Evolutionary conservation across 2,888 invertebrate species (phyloP).

Genomic region (Harpalus rubripes): DNA sequence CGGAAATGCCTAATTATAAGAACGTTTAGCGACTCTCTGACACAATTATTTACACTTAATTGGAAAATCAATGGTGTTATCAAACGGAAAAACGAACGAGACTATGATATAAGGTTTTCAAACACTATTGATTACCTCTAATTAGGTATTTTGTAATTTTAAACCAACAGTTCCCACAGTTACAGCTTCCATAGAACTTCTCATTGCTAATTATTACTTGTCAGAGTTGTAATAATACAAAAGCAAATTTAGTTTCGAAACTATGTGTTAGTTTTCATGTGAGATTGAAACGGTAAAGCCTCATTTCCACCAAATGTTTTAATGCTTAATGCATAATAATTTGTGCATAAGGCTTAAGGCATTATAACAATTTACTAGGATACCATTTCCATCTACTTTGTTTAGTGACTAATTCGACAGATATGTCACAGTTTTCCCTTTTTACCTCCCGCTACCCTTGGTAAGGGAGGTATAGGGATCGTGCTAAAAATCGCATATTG

Average conservation of each 20-base stretch:
- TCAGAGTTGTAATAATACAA: slow-evolving; percentile 19
- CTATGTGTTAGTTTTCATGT: slow-evolving; percentile 6
- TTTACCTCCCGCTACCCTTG: too few relatives aligned
- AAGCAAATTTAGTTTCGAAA: slow-evolving; percentile 11
- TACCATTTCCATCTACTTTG: too few relatives aligned
- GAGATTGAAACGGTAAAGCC: slow-evolving; percentile 23
- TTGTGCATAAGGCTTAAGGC: too few relatives aligned
- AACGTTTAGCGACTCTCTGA: slow-evolving; percentile 17
- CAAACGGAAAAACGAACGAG: slow-evolving; percentile 42
- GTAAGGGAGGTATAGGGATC: too few relatives aligned
- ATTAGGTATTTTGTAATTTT: slow-evolving; percentile 37
- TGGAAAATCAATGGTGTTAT: slow-evolving; percentile 42
- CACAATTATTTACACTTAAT: slow-evolving; percentile 42
- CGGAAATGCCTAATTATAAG: slow-evolving; percentile 16
- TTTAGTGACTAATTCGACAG: too few relatives aligned
- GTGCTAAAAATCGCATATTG: too few relatives aligned
- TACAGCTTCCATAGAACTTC: slow-evolving; percentile 11
- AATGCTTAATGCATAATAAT: too few relatives aligned
- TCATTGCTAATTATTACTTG: slow-evolving; percentile 9
- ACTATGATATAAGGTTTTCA: slow-evolving; percentile 36
- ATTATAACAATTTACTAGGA: too few relatives aligned
- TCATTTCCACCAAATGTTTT: too few relatives aligned
- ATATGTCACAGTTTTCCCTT: too few relatives aligned
- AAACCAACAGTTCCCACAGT: slow-evolving; percentile 25
- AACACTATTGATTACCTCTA: slow-evolving; percentile 33